Evolutionary conservation across 2,888 invertebrate species (phyloP), one percentile per base, ranked within the genome.

Genomic region (Acleris laterana): DNA sequence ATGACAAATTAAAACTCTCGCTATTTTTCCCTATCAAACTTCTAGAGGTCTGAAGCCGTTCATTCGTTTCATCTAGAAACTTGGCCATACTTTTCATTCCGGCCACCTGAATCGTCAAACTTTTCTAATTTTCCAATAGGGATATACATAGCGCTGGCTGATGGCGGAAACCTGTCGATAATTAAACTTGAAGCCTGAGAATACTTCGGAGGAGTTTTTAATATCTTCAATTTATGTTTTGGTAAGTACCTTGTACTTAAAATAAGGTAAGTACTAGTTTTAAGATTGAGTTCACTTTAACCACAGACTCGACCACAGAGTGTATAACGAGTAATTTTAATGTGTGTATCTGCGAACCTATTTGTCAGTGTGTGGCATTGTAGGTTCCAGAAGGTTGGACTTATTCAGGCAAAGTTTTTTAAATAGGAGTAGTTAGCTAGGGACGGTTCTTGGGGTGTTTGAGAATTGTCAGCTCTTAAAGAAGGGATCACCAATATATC

Each of bases 91-190:
- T 81, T 83, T 74, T 74, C 76, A 76, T 79, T 81, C 74, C 74
- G 80, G 79, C 76, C 82, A 84, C 82, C 85, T 85, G 82, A 82
- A 85, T 83, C 79, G 72, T 69, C 69, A 69, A 87, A 91, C 85
- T 90, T 91, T 90, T 89, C 87, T 88, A 90, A 90, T 90, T 89
- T 90, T 83, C 88, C 83, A 82, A 87, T 86, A 76, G 83, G 86
- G 86, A 49, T 65, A 55, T 65, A 65, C 59, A 65, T 60, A 61
- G 60, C 64, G 53, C 19, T 48, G 68, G 64, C 70, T 55, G 64
- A 63, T 64, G 62, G 69, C 63, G 53, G 74, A 69, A 71, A 76
- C 74, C 72, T 76, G 77, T 74, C 73, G 73, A 75, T 77, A 77
- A 81, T 83, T 81, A 81, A 77, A 77, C 74, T 64, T 49, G 46